These are phyloP conservation scores for Eubucco bourcierii DNA, from an alignment of 2,113 vertebrate species.

Conservation along the genomic window DNA sequence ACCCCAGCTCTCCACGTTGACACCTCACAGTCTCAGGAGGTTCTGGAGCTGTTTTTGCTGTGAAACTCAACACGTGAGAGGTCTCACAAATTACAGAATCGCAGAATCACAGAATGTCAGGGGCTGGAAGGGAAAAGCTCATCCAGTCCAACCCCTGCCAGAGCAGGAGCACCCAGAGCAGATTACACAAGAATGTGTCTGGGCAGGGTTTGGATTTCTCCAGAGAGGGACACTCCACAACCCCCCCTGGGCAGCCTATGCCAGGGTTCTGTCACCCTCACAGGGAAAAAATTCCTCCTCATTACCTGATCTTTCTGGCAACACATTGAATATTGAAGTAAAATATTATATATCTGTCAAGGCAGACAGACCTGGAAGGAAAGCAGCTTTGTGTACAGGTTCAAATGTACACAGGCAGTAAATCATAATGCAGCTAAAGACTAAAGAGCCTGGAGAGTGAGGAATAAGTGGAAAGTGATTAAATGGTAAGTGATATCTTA, in stretches of 20 bases:
- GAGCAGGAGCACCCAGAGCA: too few relatives aligned
- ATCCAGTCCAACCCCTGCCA: too few relatives aligned
- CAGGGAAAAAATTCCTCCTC: too few relatives aligned
- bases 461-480: slow-evolving; percentile 62
- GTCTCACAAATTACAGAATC: neutral
- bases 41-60: neutral
- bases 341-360: neutral
- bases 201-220: too few relatives aligned
- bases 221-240: too few relatives aligned
- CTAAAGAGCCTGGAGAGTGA: slow-evolving; percentile 24
- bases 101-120: too few relatives aligned
- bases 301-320: neutral
- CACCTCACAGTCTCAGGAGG: neutral
- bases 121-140: too few relatives aligned
- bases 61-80: neutral
- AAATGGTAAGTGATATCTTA: slow-evolving; percentile 66
- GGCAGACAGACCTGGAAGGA: neutral
- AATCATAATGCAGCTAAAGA: slow-evolving; percentile 39
- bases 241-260: too few relatives aligned
- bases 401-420: neutral
- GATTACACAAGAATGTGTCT: too few relatives aligned
- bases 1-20: neutral
- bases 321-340: neutral
- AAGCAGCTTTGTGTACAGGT: slow-evolving; percentile 1
- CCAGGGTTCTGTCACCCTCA: too few relatives aligned